Evolutionary conservation across 1,140 invertebrate species (phyloP), one percentile per base, ranked within the genome.

Genomic region (Scaptodrosophila lebanonensis): DNA sequence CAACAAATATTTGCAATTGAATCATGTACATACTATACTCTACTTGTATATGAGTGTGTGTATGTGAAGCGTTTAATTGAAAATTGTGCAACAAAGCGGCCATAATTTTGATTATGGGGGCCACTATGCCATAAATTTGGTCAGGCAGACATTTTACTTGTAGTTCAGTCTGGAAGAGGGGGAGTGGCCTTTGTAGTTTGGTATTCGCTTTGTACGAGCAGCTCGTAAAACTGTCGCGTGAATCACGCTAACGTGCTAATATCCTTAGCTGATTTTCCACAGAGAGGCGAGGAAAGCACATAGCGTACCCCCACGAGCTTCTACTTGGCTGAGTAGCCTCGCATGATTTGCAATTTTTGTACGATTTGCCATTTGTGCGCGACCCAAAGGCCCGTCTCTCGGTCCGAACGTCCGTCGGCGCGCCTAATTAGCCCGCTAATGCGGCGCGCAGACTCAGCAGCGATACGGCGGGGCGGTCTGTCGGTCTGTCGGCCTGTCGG

Each of bases 171-270:
- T n/a, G n/a, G n/a, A n/a, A n/a, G n/a, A n/a, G n/a, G n/a, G n/a
- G n/a, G n/a, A n/a, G n/a, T n/a, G n/a, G n/a, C n/a, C n/a, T n/a
- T n/a, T n/a, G n/a, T n/a, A n/a, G n/a, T n/a, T n/a, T n/a, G n/a
- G n/a, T n/a, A n/a, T n/a, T n/a, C n/a, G n/a, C n/a, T n/a, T 13
- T 39, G 51, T 17, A 20, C 32, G 30, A 12, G 45, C 30, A 17
- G 27, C 43, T 49, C 45, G 43, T 66, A 59, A 62, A 67, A 62
- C 29, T 77, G 73, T 77, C 73, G 73, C 73, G 73, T 77, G 73
- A 77, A 77, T 77, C 73, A 77, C 73, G 73, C 73, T 59, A 77
- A 77, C 73, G 73, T 79, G 73, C 73, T 68, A 50, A 73, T 77
- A 66, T 79, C 43, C 65, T 18, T 33, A 67, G 38, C 71, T 53